Base-by-base conservation (phyloP, 2,797 vertebrate species). In the Lepus oiostolus region DNA sequence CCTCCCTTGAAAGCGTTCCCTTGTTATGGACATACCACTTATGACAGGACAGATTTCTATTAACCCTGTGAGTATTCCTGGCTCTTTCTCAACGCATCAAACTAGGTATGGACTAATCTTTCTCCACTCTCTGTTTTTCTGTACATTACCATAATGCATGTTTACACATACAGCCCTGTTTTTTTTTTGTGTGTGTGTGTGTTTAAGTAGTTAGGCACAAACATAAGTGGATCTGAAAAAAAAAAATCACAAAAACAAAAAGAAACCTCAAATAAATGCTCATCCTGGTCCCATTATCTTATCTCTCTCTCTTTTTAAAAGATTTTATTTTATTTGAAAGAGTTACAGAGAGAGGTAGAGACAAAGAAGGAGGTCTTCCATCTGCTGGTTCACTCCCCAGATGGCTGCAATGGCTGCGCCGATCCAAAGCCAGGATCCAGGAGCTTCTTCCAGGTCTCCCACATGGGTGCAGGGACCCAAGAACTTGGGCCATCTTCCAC, bases 71-170 rank as follows among this genome's bases (percentile, higher is more conserved):
- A 79, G 83, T 14, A 62, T 50, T 83, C 76, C 82, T 88, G 54
- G 5, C 88, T 95, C 17, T 93, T 93, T 52, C 38, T 92, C 86
- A 74, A 91, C 82, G 16, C 86, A 22, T 38, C 77, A 94, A 93
- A 42, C 28, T 68, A 68, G 68, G 17, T 16, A 70, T 62, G 67
- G 54, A 21, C 50, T 54, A 12, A 4, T 75, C n/a, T 68, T 72
- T 75, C 5, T 60, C 68, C 9, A 67, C 3, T 87, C 6, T 72
- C 35, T 88, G 75, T n/a, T 80, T 85, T 24, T 90, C 26, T 88
- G 19, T 52, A 89, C 26, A 16, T 91, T 77, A 65, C 19, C 5
- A 1, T 71, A 76, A 77, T 70, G 50, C 26, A 26, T 62, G 30
- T 12, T 88, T 70, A 85, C 11, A 63, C 50, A 2, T 6, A 74